A percentile compares a stretch with the other conserved stretches of the same genome.
Conservation (phyloP, 2,113 vertebrate species). For the Mormoops blainvillei region DNA sequence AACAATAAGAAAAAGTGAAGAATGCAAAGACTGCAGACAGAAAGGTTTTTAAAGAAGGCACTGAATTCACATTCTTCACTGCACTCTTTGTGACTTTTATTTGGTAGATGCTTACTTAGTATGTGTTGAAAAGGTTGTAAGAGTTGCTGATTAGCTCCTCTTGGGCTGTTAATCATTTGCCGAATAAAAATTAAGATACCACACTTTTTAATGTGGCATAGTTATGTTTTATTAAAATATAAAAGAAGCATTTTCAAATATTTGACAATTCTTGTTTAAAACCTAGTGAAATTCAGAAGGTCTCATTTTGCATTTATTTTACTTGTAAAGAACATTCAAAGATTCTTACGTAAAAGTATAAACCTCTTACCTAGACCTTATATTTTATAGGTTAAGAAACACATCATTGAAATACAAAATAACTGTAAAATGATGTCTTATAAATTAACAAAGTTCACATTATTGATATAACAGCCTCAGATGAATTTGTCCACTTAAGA, state of each 20-base stretch:
- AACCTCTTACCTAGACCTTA: background rate
- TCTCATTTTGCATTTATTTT: background rate
- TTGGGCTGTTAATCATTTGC: slow-evolving; percentile 21
- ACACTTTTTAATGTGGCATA: background rate
- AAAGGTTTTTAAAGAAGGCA: background rate
- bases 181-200: background rate
- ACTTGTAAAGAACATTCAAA: background rate
- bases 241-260: background rate
- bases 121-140: background rate
- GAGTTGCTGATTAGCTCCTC: background rate
- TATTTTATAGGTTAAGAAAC: background rate
- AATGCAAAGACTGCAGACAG: background rate
- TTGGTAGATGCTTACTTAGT: background rate
- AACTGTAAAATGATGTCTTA: background rate
- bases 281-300: background rate
- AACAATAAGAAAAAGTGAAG: background rate
- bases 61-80: background rate
- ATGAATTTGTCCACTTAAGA: background rate
- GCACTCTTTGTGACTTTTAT: background rate
- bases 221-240: slow-evolving; percentile 9
- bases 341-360: background rate
- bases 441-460: background rate
- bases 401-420: background rate
- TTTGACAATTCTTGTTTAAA: background rate
- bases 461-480: background rate